Base-by-base conservation (phyloP, 2,888 invertebrate genomes). In the Amblyjoppa fuscipennis region DNA sequence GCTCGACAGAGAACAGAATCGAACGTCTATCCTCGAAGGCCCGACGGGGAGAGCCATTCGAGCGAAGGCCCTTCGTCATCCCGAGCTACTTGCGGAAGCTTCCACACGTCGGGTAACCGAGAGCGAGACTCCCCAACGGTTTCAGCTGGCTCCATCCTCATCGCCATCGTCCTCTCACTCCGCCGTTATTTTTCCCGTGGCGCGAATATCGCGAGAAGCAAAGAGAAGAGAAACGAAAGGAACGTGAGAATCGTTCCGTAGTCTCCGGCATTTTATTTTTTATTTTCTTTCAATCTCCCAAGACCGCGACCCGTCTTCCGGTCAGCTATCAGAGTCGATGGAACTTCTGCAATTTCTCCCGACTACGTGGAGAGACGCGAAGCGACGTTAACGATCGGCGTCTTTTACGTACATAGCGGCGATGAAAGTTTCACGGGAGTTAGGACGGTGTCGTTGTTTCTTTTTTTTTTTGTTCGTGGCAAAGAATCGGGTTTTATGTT, bases 1-100 rank as follows among this genome's bases (percentile, higher is more conserved):
- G 53, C 53, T 20, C 76, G 38, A 68, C 66, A 71, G 51, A 73
- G 76, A 76, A 61, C 68, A 83, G 76, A 77, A 85, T 85, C 85
- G 85, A 83, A 83, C 76, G 74, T 78, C 78, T 69, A 68, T 45
- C 59, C 81, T 82, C 79, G 51, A 45, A 69, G 64, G 81, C 61
- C 34, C 64, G 64, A 13, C 16, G 64, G 4, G 31, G 5, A 83
- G 83, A 83, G 83, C 28, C 51, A n/a, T 13, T 49, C 3, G 61
- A 79, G 59, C 45, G 73, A 75, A 76, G 76, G 68, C 83, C 77
- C 83, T 85, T 80, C 85, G 83, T 85, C 85, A 85, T 85, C 28
- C 53, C 20, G 71, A 76, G 83, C 64, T 74, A 79, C 78, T 82
- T 81, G 85, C 74, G 73, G 80, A 83, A 84, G 81, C 68, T 76